These are phyloP conservation scores for Ips typographus DNA, from an alignment of 1,140 invertebrate genomes.

Conservation along the genomic window DNA sequence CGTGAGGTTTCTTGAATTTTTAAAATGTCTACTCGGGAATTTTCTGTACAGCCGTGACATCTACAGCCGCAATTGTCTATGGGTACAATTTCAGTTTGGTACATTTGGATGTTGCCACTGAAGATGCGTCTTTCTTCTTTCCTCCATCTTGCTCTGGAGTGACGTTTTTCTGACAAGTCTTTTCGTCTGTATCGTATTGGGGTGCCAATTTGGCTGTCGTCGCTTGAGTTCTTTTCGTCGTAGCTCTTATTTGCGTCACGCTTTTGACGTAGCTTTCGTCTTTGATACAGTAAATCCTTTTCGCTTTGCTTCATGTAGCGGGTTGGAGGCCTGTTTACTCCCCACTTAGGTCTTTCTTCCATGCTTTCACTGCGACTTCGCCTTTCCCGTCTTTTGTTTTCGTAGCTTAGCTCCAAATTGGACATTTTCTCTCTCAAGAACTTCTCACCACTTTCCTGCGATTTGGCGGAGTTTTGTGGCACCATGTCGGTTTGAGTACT, in stretches of 20 bases:
- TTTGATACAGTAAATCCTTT: conserved; percentile 72
- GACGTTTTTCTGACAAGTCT: conserved; percentile 41
- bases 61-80: conserved; percentile 47
- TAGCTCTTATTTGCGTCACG: conserved; percentile 44
- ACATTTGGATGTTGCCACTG: conserved; percentile 44
- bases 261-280: conserved; percentile 63
- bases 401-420: conserved; percentile 46
- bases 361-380: conserved; percentile 56
- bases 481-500: conserved; percentile 67
- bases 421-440: conserved; percentile 47
- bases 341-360: conserved; percentile 67
- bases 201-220: conserved; percentile 60
- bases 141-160: conserved; percentile 44
- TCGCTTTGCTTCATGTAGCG: conserved; percentile 76
- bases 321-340: conserved; percentile 66
- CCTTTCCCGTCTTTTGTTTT: conserved; percentile 55
- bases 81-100: conserved; percentile 50
- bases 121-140: conserved; percentile 45
- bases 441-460: conserved; percentile 36
- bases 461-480: conserved; percentile 16
- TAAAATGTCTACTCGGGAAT: conserved; percentile 45
- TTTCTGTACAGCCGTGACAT: conserved; percentile 31
- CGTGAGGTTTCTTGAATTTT: conserved; percentile 42
- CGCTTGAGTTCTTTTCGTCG: conserved; percentile 57
- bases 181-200: conserved; percentile 47